phyloP scores from a whole-genome alignment of 2,888 invertebrate species.

The Callimorpha dominula region DNA sequence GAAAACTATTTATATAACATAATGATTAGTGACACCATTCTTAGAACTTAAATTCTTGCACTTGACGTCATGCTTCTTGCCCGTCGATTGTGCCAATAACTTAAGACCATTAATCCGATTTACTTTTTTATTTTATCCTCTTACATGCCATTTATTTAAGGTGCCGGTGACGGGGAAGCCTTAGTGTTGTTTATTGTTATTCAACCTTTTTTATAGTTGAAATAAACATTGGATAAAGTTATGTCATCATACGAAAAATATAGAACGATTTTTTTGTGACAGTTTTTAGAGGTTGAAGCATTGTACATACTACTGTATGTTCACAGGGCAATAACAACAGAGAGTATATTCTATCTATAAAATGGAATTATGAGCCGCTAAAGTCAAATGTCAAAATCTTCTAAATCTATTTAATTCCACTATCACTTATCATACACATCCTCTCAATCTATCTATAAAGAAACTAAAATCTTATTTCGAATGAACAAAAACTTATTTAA shows the following conservation, averaged over 20 bases:
- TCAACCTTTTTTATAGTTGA: neutral
- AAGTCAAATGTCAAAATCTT: no score
- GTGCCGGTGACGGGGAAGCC: neutral
- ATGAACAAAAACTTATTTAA: no score
- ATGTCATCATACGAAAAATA: neutral
- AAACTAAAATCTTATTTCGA: no score
- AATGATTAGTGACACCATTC: neutral
- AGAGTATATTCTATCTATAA: no score
- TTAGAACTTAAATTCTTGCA: neutral
- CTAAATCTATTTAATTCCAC: no score
- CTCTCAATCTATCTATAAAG: neutral
- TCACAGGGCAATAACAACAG: neutral
- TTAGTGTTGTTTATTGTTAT: neutral
- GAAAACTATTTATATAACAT: no score
- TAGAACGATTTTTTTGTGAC: no score
- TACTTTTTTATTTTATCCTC: neutral
- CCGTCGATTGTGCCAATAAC: neutral
- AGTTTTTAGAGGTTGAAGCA: no score
- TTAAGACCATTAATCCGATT: constrained; percentile 1
- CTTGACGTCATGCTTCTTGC: neutral
- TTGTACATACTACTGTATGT: neutral
- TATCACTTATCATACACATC: neutral
- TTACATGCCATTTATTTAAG: neutral
- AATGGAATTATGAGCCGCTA: no score
- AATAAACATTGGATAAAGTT: neutral